Evolutionary conservation across 2,797 vertebrate genomes (phyloP), one percentile per base, ranked within the genome.

Genomic region (Rhabdophis nuchalis): DNA sequence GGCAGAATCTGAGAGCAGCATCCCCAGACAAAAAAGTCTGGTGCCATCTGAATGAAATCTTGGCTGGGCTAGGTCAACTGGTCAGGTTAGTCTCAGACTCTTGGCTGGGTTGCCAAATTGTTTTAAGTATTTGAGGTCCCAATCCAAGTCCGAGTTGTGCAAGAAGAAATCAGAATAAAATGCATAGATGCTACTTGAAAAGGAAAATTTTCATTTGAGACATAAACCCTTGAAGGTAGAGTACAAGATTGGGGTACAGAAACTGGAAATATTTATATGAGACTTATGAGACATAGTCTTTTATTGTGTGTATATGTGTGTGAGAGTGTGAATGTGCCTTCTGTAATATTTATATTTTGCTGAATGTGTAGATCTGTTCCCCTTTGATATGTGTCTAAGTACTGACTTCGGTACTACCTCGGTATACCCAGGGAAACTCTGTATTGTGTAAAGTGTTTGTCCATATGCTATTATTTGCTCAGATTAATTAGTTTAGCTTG

Each of bases 31-130:
- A 36, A 32, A 72, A 32, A 7, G 64, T 68, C 64, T 68, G 64
- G 5, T 68, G n/a, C n/a, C 64, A n/a, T 68, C 14, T 36, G n/a
- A n/a, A 6, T 32, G n/a, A 72, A 72, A 14, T 32, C 14, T 64
- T n/a, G n/a, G 4, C 13, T 0, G 2, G 5, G 5, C 5, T 16
- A 12, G 5, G 1, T 68, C n/a, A n/a, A 16, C n/a, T 36, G n/a
- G n/a, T 14, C n/a, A 72, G 14, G 14, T 72, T 72, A 32, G n/a
- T 72, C n/a, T 72, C 64, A 36, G 6, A 36, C 2, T 32, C 14
- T 14, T 72, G n/a, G n/a, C 64, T 72, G 6, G 64, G 13, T 72
- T 36, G 64, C n/a, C 64, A 68, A 68, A 68, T 68, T 36, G 16
- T 36, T 72, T 18, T 32, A 72, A 72, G 6, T 72, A 72, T 72